phyloP scores from a whole-genome alignment of 2,797 vertebrate genomes.

The Loriculus beryllinus region DNA sequence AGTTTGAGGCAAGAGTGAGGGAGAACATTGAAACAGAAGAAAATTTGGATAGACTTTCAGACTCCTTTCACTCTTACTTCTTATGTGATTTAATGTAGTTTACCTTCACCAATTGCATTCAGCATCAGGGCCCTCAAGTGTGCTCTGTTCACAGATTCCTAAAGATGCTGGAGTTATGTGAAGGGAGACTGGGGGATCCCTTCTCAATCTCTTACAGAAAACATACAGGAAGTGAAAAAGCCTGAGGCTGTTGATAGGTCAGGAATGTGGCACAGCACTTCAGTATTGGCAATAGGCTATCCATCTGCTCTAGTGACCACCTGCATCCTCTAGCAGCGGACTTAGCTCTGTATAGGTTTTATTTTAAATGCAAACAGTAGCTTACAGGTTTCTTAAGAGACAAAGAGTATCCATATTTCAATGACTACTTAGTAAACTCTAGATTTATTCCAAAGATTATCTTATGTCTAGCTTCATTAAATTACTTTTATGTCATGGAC shows the following conservation, averaged over 20 bases:
- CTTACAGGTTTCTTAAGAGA: not conserved
- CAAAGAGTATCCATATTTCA: not conserved
- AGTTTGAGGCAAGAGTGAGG: not conserved
- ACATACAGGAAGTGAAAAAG: not conserved
- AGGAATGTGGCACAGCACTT: not conserved
- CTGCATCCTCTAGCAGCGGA: not conserved
- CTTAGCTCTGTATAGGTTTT: not conserved
- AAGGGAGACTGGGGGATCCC: not conserved
- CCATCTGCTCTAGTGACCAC: not conserved
- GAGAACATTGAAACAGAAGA: not conserved
- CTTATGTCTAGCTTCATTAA: not conserved
- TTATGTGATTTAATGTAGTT: not conserved
- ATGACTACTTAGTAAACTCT: not conserved
- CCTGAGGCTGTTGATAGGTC: not conserved
- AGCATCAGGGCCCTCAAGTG: not conserved
- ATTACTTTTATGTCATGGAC: not conserved
- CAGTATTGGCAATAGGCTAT: not conserved
- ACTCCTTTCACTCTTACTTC: not conserved
- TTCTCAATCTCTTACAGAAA: not conserved
- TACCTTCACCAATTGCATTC: not conserved
- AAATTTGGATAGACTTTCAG: not conserved
- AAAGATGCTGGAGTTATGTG: not conserved
- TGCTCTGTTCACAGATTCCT: not conserved
- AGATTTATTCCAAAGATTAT: not conserved
- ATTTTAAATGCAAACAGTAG: not conserved